Conservation (phyloP, 2,113 vertebrate species). For the Benthochromis sp. region DNA sequence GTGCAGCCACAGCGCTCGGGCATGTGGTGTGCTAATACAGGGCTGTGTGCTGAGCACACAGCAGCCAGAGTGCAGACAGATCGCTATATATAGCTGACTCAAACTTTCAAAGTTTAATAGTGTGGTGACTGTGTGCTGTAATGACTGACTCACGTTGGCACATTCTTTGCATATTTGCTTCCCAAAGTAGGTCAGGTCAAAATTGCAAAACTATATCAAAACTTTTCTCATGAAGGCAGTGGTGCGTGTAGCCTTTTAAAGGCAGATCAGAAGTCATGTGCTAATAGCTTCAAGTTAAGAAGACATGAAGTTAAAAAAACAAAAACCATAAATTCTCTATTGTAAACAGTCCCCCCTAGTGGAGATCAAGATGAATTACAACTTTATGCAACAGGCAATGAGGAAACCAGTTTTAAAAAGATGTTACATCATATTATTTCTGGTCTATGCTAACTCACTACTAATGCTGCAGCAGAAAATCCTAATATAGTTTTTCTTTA, state of each 20-base stretch:
- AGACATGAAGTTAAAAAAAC: neutral
- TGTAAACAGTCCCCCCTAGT: constrained; percentile 16
- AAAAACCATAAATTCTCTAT: neutral
- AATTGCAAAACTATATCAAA: neutral
- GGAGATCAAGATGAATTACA: neutral
- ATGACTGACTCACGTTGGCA: neutral
- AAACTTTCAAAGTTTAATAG: neutral
- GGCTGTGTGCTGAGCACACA: neutral
- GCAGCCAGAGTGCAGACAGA: constrained; percentile 1
- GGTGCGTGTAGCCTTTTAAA: neutral
- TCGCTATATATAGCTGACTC: constrained; percentile 5
- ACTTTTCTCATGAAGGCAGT: neutral
- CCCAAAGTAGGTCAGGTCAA: neutral
- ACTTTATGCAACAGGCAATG: neutral
- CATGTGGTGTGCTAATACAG: constrained; percentile 6
- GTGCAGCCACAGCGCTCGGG: neutral
- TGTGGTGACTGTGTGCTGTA: neutral
- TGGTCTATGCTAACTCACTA: neutral
- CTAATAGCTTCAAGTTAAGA: neutral
- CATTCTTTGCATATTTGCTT: constrained; percentile 7
- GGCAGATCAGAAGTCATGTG: neutral
- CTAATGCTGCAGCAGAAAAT: neutral
- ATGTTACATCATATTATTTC: neutral
- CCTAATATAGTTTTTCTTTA: neutral
- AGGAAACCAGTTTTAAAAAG: neutral